Evolutionary conservation across 2,888 invertebrate species (phyloP).

Genomic region (Dicycla oo): DNA sequence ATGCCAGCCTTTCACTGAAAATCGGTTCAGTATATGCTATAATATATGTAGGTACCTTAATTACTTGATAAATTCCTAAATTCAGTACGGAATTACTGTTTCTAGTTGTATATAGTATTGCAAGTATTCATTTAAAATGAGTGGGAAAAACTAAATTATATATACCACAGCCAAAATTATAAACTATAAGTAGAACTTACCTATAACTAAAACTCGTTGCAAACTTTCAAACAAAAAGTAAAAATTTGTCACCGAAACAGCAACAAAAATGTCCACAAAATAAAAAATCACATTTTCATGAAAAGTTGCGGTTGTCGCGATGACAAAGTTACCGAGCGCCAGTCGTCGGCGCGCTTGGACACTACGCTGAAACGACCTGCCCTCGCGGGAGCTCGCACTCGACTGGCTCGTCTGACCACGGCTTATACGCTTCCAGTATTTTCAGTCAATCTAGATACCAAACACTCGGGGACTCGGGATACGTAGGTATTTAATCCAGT

Average conservation of each 20-base stretch:
- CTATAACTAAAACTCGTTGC: constrained; percentile 25
- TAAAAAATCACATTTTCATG: constrained; percentile 61
- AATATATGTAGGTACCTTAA: too few species aligned
- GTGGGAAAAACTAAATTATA: background rate
- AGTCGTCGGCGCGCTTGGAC: constrained; percentile 51
- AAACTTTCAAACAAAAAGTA: constrained; percentile 28
- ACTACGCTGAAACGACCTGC: constrained; percentile 64
- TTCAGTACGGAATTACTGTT: background rate
- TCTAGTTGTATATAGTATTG: background rate
- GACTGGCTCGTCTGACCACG: constrained; percentile 61
- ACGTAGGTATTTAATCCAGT: constrained; percentile 34
- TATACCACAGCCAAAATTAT: background rate
- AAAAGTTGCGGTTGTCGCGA: constrained; percentile 60
- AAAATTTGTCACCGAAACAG: constrained; percentile 46
- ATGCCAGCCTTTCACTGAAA: background rate
- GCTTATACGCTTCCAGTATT: constrained; percentile 44
- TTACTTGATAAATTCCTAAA: background rate
- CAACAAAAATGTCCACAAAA: constrained; percentile 57
- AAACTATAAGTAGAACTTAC: constrained; percentile 37
- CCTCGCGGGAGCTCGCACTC: constrained; percentile 63
- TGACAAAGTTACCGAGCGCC: constrained; percentile 68
- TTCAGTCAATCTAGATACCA: constrained; percentile 54
- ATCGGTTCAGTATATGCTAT: background rate
- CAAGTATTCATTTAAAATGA: background rate
- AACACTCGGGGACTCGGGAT: constrained; percentile 45